Evolutionary conservation across 1,140 invertebrate species (phyloP).

Genomic region (Phortica variegata): DNA sequence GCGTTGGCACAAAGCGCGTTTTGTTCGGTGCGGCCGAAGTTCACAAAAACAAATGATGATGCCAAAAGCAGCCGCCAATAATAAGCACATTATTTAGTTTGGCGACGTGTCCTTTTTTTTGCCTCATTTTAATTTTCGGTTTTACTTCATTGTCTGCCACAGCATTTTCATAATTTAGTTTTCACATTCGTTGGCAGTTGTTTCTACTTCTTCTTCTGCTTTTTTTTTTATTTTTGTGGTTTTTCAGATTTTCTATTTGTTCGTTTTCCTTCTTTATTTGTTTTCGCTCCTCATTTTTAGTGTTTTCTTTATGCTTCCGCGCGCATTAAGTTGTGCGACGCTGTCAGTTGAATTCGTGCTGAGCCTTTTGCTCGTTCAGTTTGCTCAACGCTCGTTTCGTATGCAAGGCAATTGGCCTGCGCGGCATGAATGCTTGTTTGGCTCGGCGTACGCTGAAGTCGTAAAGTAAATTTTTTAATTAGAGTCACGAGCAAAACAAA

Average conservation of each 20-base stretch:
- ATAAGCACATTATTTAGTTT: too few relatives aligned
- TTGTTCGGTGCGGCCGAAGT: too few relatives aligned
- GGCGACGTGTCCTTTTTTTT: too few relatives aligned
- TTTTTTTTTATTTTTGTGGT: slow-evolving; percentile 14
- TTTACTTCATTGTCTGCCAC: slow-evolving; percentile 31
- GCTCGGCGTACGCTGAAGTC: slow-evolving; percentile 22
- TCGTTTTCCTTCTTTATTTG: too few relatives aligned
- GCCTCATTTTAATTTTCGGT: slow-evolving; percentile 25
- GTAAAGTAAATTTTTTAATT: slow-evolving; percentile 55
- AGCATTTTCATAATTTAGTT: slow-evolving; percentile 33
- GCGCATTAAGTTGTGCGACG: too few relatives aligned
- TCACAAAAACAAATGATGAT: slow-evolving; percentile 27
- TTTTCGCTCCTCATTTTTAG: too few relatives aligned
- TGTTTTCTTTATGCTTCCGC: too few relatives aligned
- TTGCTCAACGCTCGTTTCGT: slow-evolving; percentile 19
- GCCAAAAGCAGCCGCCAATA: not conserved
- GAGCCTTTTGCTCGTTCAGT: slow-evolving; percentile 23
- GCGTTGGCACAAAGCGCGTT: too few relatives aligned
- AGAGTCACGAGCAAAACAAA: slow-evolving; percentile 53
- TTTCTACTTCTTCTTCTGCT: slow-evolving; percentile 17
- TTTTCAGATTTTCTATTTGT: not conserved
- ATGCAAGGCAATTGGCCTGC: not conserved
- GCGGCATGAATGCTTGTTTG: not conserved
- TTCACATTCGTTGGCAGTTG: slow-evolving; percentile 13
- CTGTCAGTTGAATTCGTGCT: slow-evolving; percentile 25